A percentile compares a stretch with the other conserved stretches of the same genome.
Conservation (phyloP, 2,888 invertebrate genomes). For the Leucania comma region DNA sequence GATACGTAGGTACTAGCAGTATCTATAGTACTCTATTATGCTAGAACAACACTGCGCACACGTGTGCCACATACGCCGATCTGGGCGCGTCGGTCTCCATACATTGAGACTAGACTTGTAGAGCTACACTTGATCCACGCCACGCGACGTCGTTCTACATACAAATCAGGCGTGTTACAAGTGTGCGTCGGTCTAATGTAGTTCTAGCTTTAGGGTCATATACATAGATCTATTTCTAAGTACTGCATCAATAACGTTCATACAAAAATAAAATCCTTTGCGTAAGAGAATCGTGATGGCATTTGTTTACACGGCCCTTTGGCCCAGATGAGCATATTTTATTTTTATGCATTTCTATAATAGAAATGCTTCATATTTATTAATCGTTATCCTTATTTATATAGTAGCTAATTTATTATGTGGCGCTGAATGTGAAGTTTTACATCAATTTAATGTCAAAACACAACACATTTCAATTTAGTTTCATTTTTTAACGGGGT, state of each 20-base stretch:
- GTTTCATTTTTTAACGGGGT: not conserved
- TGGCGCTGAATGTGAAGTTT: not conserved
- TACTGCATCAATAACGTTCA: not conserved
- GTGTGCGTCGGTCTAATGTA: too few species aligned
- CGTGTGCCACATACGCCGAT: too few species aligned
- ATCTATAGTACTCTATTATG: too few species aligned
- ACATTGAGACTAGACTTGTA: too few species aligned
- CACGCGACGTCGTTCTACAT: too few species aligned
- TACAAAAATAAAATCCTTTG: conserved; percentile 2
- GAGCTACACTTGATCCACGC: too few species aligned
- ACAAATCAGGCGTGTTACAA: too few species aligned
- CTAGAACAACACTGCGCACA: too few species aligned
- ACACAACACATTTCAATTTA: not conserved
- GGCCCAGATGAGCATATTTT: conserved; percentile 3
- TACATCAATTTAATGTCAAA: not conserved
- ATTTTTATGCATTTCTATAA: conserved; percentile 13
- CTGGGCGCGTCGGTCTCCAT: too few species aligned
- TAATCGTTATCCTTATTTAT: not conserved
- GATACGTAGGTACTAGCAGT: too few species aligned
- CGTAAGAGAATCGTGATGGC: conserved; percentile 21
- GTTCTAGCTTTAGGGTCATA: too few species aligned
- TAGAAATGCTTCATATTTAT: not conserved
- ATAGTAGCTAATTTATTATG: not conserved
- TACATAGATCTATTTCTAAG: not conserved
- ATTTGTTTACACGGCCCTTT: conserved; percentile 25